Base-by-base conservation (phyloP, 2,797 vertebrate species). In the Rhadinocentrus ornatus region DNA sequence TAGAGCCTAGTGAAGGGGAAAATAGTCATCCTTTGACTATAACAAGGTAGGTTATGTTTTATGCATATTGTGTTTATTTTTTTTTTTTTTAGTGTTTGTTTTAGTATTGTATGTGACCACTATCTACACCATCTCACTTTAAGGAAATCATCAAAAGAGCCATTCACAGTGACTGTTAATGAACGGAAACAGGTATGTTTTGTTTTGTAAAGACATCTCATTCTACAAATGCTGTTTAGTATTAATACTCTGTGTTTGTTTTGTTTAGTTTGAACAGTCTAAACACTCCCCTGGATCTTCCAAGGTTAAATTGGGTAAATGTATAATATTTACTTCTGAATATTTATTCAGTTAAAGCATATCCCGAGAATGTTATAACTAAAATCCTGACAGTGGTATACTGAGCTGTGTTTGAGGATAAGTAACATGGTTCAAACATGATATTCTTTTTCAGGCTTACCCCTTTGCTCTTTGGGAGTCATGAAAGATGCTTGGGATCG, bases 401-500 rank as follows among this genome's bases (percentile, higher is more conserved):
- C 1, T 34, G 29, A 58, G 26, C 20, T 41, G 1, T 53, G 22
- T 27, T 37, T 26, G 52, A 35, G 35, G 44, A 71, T 52, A 27
- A 37, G 20, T 35, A 16, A 16, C 10, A 35, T 27, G 12, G 1
- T 46, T 13, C 24, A 39, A 39, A 53, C 3, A 41, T 9, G 0
- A 1, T 55, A 34, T 48, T 53, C 13, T 61, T 11, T 60, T 78
- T 3, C 77, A 96, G 95, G 89, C 6, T 79, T 94, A 71, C 94
- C 94, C 11, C 84, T 95, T 16, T 96, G 95, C 73, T 95, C 95
- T 64, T 83, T 95, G 78, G 94, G 92, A 18, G 92, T 96, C 75
- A 95, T 96, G 95, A 96, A 94, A 83, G 94, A 93, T 2, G 95
- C 94, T 1, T 96, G 95, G 95, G 94, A 95, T 78, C 89, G 94